Evolutionary conservation across 2,888 invertebrate species (phyloP).

Genomic region (Dioctria rufipes): DNA sequence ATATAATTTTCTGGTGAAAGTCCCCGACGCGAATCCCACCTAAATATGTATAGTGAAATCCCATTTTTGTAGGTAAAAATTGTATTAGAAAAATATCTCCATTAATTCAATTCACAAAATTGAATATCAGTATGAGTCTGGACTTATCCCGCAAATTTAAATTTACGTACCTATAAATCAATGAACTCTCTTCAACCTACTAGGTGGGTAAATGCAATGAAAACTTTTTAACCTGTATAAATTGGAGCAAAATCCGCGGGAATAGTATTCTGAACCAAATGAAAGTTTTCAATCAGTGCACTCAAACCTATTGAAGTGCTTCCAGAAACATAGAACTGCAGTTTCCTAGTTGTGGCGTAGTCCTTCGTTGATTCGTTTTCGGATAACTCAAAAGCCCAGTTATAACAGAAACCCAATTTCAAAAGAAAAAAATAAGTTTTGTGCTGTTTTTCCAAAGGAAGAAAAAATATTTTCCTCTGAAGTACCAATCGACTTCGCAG

Average conservation of each 20-base stretch:
- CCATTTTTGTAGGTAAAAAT: too few relatives aligned
- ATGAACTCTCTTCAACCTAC: background rate
- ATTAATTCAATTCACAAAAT: too few relatives aligned
- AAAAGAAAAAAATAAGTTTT: slow-evolving; percentile 7
- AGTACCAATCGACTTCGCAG: too few relatives aligned
- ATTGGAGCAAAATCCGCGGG: background rate
- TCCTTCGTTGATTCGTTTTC: slow-evolving; percentile 3
- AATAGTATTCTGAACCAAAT: slow-evolving; percentile 1
- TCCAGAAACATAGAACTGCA: background rate
- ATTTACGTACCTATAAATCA: background rate
- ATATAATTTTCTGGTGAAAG: too few relatives aligned
- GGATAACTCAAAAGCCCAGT: slow-evolving; percentile 20
- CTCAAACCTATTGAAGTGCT: slow-evolving; percentile 3
- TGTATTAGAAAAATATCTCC: too few relatives aligned
- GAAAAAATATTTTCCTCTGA: slow-evolving; percentile 28
- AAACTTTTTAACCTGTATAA: slow-evolving; percentile 13
- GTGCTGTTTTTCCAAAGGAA: slow-evolving; percentile 19
- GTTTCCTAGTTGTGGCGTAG: slow-evolving; percentile 9
- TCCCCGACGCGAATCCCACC: too few relatives aligned
- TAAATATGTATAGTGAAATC: too few relatives aligned
- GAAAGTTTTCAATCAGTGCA: slow-evolving; percentile 21
- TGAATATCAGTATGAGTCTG: too few relatives aligned
- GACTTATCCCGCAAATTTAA: too few relatives aligned
- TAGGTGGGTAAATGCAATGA: background rate
- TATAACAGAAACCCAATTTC: slow-evolving; percentile 34